Percentiles rank a stretch among this genome's conserved stretches.
Evolutionary conservation across 2,888 invertebrate species (phyloP).

Genomic region (Megamerina dolium): DNA sequence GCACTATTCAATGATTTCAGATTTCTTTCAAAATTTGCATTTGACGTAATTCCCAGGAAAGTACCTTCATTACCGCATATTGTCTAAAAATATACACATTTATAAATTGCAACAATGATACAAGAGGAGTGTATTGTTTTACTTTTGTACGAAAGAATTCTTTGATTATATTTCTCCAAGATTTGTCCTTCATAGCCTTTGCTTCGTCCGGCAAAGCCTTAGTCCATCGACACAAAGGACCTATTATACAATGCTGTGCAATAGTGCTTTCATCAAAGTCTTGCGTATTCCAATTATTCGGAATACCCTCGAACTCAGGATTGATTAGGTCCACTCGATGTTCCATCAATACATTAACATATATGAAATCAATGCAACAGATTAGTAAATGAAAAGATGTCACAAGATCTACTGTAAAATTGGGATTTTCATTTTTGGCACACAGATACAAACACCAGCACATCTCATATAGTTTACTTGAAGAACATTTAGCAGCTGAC

Average conservation of each 20-base stretch:
- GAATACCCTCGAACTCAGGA: constrained; percentile 71
- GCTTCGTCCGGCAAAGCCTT: constrained; percentile 83
- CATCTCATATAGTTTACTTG: constrained; percentile 82
- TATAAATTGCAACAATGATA: not conserved
- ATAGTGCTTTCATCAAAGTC: constrained; percentile 48
- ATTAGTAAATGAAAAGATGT: constrained; percentile 88
- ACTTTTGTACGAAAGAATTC: constrained; percentile 49
- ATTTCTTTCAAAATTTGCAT: constrained; percentile 76
- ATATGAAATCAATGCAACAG: constrained; percentile 86
- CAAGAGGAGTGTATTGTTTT: constrained; percentile 4
- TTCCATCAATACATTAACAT: constrained; percentile 75
- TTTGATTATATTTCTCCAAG: constrained; percentile 71
- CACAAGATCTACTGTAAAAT: constrained; percentile 86
- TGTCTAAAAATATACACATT: constrained; percentile 51
- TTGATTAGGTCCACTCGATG: constrained; percentile 82
- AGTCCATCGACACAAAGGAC: constrained; percentile 72
- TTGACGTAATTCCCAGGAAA: constrained; percentile 70
- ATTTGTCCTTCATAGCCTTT: constrained; percentile 83
- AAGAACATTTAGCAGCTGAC: constrained; percentile 63
- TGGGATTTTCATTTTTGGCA: constrained; percentile 79
- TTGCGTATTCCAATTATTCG: constrained; percentile 60
- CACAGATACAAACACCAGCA: constrained; percentile 91
- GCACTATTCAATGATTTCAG: constrained; percentile 75
- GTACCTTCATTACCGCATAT: constrained; percentile 67
- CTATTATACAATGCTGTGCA: constrained; percentile 76